A percentile compares a stretch with the other conserved stretches of the same genome.
phyloP scores from a whole-genome alignment of 2,888 invertebrate genomes.

The Epinotia ramella region DNA sequence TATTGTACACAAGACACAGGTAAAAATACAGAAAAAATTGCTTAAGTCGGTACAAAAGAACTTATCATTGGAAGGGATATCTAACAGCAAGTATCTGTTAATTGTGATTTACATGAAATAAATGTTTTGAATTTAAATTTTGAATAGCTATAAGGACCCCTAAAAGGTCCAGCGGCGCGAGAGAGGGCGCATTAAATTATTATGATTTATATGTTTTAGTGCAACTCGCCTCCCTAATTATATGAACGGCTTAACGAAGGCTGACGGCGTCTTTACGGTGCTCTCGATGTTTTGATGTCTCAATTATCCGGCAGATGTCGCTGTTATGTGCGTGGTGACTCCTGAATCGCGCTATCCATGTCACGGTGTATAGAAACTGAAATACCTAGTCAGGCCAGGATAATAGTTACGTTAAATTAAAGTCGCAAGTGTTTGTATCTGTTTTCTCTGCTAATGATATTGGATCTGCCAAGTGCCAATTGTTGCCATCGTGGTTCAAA shows the following conservation, averaged over 20 bases:
- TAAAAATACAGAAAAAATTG: no score
- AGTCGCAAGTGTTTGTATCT: no score
- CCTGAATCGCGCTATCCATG: background rate
- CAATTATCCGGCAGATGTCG: conserved; percentile 2
- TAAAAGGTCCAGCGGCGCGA: conserved; percentile 63
- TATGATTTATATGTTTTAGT: conserved; percentile 84
- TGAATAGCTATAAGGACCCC: conserved; percentile 43
- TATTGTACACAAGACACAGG: no score
- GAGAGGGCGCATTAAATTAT: conserved; percentile 82
- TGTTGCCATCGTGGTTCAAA: no score
- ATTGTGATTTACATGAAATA: no score
- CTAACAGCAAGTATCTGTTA: no score
- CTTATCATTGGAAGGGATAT: no score
- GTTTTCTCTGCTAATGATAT: no score
- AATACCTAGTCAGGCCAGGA: no score
- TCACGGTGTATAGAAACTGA: background rate
- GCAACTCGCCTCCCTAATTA: conserved; percentile 77
- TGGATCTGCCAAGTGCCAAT: no score
- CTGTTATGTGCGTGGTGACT: background rate
- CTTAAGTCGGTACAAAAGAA: no score
- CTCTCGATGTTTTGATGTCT: background rate
- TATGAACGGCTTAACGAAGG: conserved; percentile 64
- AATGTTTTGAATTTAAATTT: background rate
- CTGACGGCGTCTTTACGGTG: conserved; percentile 8
- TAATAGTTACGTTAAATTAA: no score